phyloP scores from a whole-genome alignment of 1,140 invertebrate species.

The Hyles euphorbiae region DNA sequence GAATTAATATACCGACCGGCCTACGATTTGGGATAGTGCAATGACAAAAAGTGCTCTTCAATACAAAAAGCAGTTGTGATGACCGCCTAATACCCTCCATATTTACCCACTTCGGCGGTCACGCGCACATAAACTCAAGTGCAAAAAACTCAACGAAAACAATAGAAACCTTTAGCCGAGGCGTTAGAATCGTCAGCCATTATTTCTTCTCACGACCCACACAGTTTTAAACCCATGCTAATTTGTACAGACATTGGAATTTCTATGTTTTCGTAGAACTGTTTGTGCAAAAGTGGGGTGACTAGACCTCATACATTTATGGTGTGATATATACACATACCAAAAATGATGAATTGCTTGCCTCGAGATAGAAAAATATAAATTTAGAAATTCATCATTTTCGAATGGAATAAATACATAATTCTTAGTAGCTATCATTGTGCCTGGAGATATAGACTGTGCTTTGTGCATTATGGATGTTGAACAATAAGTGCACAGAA shows the following conservation, averaged over 20 bases:
- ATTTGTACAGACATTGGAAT: constrained; percentile 65
- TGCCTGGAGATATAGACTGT: constrained; percentile 41
- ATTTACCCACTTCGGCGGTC: constrained; percentile 39
- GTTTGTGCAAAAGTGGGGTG: constrained; percentile 36
- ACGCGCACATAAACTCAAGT: constrained; percentile 46
- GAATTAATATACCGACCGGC: constrained; percentile 42
- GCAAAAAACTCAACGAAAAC: constrained; percentile 49
- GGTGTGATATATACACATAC: constrained; percentile 12
- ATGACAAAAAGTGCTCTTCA: constrained; percentile 48
- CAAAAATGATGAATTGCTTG: constrained; percentile 44
- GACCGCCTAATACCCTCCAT: constrained; percentile 45
- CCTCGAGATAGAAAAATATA: background rate
- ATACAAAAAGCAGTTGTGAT: constrained; percentile 60
- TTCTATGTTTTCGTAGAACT: constrained; percentile 37
- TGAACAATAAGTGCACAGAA: constrained; percentile 47
- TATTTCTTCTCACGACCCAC: constrained; percentile 37
- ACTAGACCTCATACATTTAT: background rate
- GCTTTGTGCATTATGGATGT: constrained; percentile 50
- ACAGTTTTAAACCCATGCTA: constrained; percentile 55
- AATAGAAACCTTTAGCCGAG: constrained; percentile 46
- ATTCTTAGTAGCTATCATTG: constrained; percentile 21
- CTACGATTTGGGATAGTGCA: background rate
- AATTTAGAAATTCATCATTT: constrained; percentile 19
- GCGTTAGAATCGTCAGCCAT: constrained; percentile 61
- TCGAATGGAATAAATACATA: constrained; percentile 25